Percentiles rank a stretch among this genome's conserved stretches.
phyloP scores from a whole-genome alignment of 2,888 invertebrate species.

The Cyclophora albipunctata region DNA sequence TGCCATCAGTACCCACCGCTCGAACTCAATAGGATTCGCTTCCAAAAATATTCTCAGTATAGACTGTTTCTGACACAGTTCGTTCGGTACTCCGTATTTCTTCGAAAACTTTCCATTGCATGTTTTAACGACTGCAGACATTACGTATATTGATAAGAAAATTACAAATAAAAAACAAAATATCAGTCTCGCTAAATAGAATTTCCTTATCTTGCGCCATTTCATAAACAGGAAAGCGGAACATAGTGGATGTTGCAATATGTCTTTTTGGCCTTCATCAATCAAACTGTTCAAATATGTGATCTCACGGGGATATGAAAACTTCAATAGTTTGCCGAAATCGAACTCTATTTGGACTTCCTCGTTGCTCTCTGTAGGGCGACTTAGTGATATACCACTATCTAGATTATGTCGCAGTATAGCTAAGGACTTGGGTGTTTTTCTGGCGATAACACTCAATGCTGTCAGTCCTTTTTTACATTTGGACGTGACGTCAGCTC shows the following conservation, averaged over 20 bases:
- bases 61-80: slow-evolving; percentile 83
- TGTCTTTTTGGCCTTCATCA: slow-evolving; percentile 91
- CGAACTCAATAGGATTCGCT: slow-evolving; percentile 85
- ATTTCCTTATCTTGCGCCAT: slow-evolving; percentile 92
- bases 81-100: slow-evolving; percentile 77
- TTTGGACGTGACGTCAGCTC: slow-evolving; percentile 90
- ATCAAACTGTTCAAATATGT: slow-evolving; percentile 90
- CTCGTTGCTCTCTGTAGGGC: slow-evolving; percentile 83
- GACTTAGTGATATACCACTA: slow-evolving; percentile 83
- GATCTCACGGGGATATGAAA: slow-evolving; percentile 89
- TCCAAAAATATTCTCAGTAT: slow-evolving; percentile 82
- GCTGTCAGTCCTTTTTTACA: slow-evolving; percentile 91
- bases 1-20: slow-evolving; percentile 85
- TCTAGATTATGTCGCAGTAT: slow-evolving; percentile 88
- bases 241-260: slow-evolving; percentile 89
- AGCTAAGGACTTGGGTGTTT: slow-evolving; percentile 88
- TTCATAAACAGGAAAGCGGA: slow-evolving; percentile 91
- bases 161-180: slow-evolving; percentile 88
- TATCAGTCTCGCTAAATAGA: slow-evolving; percentile 86
- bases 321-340: slow-evolving; percentile 86
- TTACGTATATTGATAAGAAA: slow-evolving; percentile 85
- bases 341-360: slow-evolving; percentile 89
- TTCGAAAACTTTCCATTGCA: slow-evolving; percentile 70
- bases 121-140: slow-evolving; percentile 84
- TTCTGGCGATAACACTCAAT: slow-evolving; percentile 87